Evolutionary conservation across 1,140 invertebrate species (phyloP).

Genomic region (Drosophila kikkawai): DNA sequence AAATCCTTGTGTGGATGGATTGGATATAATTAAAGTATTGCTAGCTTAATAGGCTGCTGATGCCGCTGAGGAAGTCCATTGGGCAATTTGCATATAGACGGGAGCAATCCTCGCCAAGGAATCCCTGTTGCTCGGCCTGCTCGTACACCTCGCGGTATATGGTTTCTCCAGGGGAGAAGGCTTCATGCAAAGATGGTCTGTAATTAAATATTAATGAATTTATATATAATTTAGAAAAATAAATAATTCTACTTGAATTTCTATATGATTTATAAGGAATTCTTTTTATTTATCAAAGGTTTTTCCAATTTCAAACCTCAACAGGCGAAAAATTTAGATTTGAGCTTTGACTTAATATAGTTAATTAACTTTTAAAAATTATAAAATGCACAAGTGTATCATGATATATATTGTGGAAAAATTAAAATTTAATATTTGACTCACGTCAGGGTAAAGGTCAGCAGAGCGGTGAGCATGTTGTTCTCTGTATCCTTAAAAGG

Average conservation of each 20-base stretch:
- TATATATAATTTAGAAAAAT: too few species aligned
- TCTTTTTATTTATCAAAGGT: too few species aligned
- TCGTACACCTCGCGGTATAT: slow-evolving; percentile 65
- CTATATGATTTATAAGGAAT: neutral
- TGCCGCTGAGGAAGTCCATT: slow-evolving; percentile 58
- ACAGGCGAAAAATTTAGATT: too few species aligned
- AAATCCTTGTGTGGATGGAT: neutral
- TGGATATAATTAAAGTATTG: neutral
- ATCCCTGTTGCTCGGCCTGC: slow-evolving; percentile 69
- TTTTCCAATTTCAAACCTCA: too few species aligned
- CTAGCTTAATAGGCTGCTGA: slow-evolving; percentile 61
- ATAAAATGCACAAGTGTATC: too few species aligned
- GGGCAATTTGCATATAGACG: slow-evolving; percentile 62
- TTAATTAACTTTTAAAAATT: too few species aligned
- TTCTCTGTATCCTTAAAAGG: slow-evolving; percentile 66
- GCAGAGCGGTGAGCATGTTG: slow-evolving; percentile 69
- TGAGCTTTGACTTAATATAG: too few species aligned
- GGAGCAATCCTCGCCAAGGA: slow-evolving; percentile 58
- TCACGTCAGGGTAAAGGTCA: slow-evolving; percentile 80
- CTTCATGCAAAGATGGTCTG: slow-evolving; percentile 77
- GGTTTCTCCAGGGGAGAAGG: slow-evolving; percentile 62
- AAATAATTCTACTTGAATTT: neutral
- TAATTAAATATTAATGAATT: neutral
- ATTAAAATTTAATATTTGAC: slow-evolving; percentile 4
- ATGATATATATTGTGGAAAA: neutral